Base-by-base conservation (phyloP, 2,888 invertebrate species). In the Operophtera brumata region DNA sequence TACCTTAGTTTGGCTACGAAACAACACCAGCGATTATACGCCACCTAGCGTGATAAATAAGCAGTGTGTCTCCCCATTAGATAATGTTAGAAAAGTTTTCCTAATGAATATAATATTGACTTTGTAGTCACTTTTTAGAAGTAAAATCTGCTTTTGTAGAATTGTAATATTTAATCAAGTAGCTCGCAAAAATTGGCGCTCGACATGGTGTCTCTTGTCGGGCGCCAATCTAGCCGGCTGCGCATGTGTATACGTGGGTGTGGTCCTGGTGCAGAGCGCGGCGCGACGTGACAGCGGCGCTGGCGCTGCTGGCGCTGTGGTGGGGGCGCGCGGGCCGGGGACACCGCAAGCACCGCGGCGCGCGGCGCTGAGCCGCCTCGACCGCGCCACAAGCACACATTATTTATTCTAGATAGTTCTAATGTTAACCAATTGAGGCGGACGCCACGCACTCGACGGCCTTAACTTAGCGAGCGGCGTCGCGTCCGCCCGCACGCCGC, bases 331-430 rank as follows among this genome's bases (percentile, higher is more conserved):
- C 76, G 71, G 77, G 79, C 62, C 78, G 78, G 74, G 65, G 82
- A 75, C 90, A 90, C 81, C 89, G 90, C 86, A 90, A 90, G 85
- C 90, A 90, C 77, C 90, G 90, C 84, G 90, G 90, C 85, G 90
- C 88, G 81, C 88, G 90, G 88, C 88, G 80, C 82, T 88, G 88
- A 90, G 78, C 90, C 90, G 74, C 90, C 89, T 82, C 89, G 89
- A 89, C 77, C 79, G 53, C 54, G 56, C 59, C 66, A 55, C 71
- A 61, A 59, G 36, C 64, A 56, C 62, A 66, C 71, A 73, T 71
- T 85, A 86, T 86, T 86, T 84, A 86, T 86, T 86, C 81, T 89
- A 89, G 89, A 89, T 89, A 89, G 89, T 84, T 75, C 81, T 89
- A 89, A 88, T 85, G 82, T 87, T 86, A 86, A 84, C 82, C 82